Base-by-base conservation (phyloP, 2,113 vertebrate species). In the Nycticorax nycticorax region DNA sequence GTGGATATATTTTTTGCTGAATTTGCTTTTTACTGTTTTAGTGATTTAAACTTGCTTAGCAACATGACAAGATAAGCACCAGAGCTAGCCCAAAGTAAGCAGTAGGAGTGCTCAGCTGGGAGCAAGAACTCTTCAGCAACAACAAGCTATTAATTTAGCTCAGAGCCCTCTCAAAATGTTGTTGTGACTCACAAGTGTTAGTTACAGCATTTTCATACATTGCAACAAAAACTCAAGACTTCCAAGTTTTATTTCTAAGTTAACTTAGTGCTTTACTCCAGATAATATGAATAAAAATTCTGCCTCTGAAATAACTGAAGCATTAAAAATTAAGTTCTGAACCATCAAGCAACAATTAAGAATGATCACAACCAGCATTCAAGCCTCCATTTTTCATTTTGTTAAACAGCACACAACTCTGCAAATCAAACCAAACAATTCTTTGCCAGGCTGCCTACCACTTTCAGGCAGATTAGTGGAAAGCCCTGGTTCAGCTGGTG, bases 401-500 rank as follows among this genome's bases (percentile, higher is more conserved):
- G 45, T 73, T 89, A 48, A 91, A 63, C 32, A 71, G 47, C n/a
- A 12, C 48, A 28, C 23, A 41, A 57, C 53, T 78, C 69, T 37
- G 30, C 69, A 87, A 73, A 81, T 68, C 27, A 92, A 89, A 64
- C 32, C 32, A 82, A 75, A 75, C 21, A 57, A 63, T 45, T 71
- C 39, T 50, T 79, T 82, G 67, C n/a, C 78, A 88, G 45, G 77
- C 7, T 62, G 92, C 94, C 79, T 98, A 99, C 99, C 99, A 83
- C 97, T 98, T 84, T 99, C 98, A 66, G 97, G 98, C 85, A 99
- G 98, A 73, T 74, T 99, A 78, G 98, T 97, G 62, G 99, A 97
- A 91, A 99, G 96, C 11, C 98, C 99, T n/a, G 98, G 98, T 73
- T 99, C 99, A 92, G 97, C 97, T 59, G 99, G 99, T 26, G 99